A percentile compares a stretch with the other conserved stretches of the same genome.
Conservation (phyloP, 2,888 invertebrate genomes). For the Teinopalpus imperialis region DNA sequence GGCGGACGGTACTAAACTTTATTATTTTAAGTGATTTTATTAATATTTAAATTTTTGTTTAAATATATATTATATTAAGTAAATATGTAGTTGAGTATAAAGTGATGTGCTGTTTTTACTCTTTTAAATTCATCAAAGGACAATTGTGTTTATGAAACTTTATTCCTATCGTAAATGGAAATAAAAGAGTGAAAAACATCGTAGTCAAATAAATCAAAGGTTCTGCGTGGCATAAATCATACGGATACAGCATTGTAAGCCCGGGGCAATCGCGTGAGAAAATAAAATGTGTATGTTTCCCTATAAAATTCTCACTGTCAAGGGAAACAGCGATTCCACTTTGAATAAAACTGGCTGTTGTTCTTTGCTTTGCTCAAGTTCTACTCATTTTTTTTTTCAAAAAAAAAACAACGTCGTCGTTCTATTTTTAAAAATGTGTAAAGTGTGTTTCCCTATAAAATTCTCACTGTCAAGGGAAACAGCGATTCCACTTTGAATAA, state of each 20-base stretch:
- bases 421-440: slow-evolving; percentile 16
- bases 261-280: slow-evolving; percentile 18
- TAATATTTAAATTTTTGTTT: no score
- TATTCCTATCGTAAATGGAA: no score
- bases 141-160: no score
- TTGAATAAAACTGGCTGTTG: slow-evolving; percentile 10
- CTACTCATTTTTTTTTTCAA: no score
- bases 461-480: slow-evolving; percentile 17
- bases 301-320: slow-evolving; percentile 20
- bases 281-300: slow-evolving; percentile 17
- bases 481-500: slow-evolving; percentile 10
- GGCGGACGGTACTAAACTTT: no score
- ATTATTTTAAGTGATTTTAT: no score
- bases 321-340: slow-evolving; percentile 7
- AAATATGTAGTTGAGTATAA: no score
- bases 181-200: slow-evolving; percentile 14
- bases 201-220: slow-evolving; percentile 23
- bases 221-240: slow-evolving; percentile 17
- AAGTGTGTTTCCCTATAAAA: slow-evolving; percentile 17
- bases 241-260: slow-evolving; percentile 14
- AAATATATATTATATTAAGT: no score
- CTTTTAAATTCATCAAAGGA: no score
- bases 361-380: not conserved
- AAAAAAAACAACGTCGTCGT: no score
- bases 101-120: no score